Base-by-base conservation (phyloP, 2,113 vertebrate species). In the Otus sunia region DNA sequence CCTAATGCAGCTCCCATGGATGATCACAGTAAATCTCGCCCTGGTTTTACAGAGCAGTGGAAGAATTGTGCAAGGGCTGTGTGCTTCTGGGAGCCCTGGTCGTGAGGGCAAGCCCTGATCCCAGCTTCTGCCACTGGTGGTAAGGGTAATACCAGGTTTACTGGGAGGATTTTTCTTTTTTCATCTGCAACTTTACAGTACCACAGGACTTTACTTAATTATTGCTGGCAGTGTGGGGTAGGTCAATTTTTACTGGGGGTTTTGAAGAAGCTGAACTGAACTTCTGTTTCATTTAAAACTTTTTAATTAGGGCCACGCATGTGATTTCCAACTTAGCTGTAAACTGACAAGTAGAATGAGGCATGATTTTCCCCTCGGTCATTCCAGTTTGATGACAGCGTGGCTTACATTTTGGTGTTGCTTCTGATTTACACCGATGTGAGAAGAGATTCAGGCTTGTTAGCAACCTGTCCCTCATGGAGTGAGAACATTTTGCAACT, bases 401-500 rank as follows among this genome's bases (percentile, higher is more conserved):
- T 78, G 41, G 74, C 60, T 92, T 88, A 82, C 2, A 0, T 45
- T 94, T 79, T 76, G 62, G 45, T 78, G 72, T 92, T 95, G 45
- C 58, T 92, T 81, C 80, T 95, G 95, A 96, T 94, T 95, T 96
- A 89, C 60, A 66, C 60, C 6, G 0, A 39, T 84, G 55, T 86
- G 86, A 94, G 75, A 90, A 74, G 75, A 86, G 50, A 84, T 67
- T 92, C 21, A 45, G 64, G 23, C 86, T 86, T 92, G 60, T 94
- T 94, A 94, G 62, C 53, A 87, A 60, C 64, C 58, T 45, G 29
- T 85, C n/a, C 58, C 80, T 96, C 23, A 43, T 19, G 41, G 76
- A 96, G 53, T 55, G 23, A 94, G 86, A 95, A 94, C 53, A 85
- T 96, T 94, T 95, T 87, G 80, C 77, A 94, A 53, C 84, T 75